Evolutionary conservation across 1,140 invertebrate genomes (phyloP).

Genomic region (Ooceraea biroi): DNA sequence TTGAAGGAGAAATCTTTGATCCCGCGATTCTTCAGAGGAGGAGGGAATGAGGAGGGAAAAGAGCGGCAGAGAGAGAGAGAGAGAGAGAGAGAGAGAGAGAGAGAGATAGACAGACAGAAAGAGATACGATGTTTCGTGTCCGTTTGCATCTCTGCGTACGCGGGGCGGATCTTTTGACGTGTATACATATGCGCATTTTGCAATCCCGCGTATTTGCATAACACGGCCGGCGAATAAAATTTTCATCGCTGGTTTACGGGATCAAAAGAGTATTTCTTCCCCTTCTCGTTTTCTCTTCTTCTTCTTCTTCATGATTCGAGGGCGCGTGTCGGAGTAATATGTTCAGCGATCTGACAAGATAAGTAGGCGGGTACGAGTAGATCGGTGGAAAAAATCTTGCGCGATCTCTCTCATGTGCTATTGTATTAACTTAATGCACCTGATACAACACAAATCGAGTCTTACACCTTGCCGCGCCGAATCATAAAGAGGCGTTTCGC

Average conservation of each 20-base stretch:
- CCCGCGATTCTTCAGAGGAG: not conserved
- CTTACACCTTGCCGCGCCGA: too few species aligned
- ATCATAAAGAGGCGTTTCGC: too few species aligned
- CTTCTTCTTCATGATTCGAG: constrained; percentile 1
- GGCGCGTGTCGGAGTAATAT: not conserved
- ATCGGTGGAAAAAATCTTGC: not conserved
- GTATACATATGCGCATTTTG: not conserved
- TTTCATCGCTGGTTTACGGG: constrained; percentile 41
- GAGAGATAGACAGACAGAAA: too few species aligned
- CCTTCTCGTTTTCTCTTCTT: not conserved
- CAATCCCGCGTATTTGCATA: constrained; percentile 33
- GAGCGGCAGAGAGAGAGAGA: too few species aligned
- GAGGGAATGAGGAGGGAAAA: too few species aligned
- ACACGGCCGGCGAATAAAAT: constrained; percentile 27
- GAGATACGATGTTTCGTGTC: constrained; percentile 33
- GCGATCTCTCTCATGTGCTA: too few species aligned
- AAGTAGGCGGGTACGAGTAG: not conserved
- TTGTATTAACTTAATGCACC: too few species aligned
- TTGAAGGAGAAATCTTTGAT: constrained; percentile 64
- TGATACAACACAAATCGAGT: too few species aligned
- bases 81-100: too few species aligned
- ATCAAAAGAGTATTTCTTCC: constrained; percentile 27
- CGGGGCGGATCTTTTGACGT: constrained; percentile 10
- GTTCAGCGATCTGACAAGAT: not conserved
- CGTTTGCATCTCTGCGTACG: not conserved